Conservation (phyloP, 2,797 vertebrate genomes). For the Hemitrygon akajei region DNA sequence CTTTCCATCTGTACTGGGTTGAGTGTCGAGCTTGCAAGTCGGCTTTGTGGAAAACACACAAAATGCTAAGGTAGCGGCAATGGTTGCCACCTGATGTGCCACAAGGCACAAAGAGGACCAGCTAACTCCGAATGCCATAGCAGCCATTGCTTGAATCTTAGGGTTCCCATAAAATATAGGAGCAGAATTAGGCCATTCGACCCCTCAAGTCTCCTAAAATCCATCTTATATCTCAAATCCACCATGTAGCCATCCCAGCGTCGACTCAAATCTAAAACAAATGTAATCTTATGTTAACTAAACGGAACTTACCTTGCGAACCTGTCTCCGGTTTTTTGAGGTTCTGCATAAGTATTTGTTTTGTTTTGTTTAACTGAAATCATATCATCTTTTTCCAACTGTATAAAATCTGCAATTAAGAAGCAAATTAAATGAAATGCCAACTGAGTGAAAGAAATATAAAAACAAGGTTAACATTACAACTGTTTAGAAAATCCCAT, state of each 20-base stretch:
- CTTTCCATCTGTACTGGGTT: no score
- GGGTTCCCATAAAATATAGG: no score
- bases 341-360: not conserved
- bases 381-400: slow-evolving; percentile 79
- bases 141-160: not conserved
- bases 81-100: no score
- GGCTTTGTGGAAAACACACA: no score
- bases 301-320: not conserved
- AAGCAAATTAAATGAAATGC: slow-evolving; percentile 25
- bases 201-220: no score
- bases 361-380: slow-evolving; percentile 24
- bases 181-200: no score
- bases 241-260: not conserved
- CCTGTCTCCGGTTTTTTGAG: not conserved
- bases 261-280: not conserved
- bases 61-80: no score
- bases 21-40: no score
- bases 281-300: no score
- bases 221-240: no score
- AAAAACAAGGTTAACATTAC: not conserved
- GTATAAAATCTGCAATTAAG: slow-evolving; percentile 80
- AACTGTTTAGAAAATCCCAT: not conserved
- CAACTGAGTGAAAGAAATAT: no score
- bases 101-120: no score
- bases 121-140: not conserved